These are phyloP conservation scores for Nycticorax nycticorax DNA, from an alignment of 2,113 vertebrate species.

Conservation along the genomic window DNA sequence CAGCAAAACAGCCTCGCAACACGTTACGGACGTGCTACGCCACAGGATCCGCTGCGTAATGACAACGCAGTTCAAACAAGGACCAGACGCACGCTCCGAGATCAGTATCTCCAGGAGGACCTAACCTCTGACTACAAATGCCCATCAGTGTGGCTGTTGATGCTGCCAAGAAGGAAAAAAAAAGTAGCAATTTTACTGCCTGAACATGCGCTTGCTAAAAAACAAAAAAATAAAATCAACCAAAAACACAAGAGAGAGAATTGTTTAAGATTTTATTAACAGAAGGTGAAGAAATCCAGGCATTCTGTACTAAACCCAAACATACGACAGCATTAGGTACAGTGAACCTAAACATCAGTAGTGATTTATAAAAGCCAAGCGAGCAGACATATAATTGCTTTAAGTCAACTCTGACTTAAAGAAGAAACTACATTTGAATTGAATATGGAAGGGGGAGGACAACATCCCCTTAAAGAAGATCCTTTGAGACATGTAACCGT, in stretches of 20 bases:
- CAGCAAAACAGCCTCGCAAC: neutral
- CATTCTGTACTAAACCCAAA: neutral
- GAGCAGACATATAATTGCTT: constrained; percentile 1
- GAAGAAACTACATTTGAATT: constrained; percentile 12
- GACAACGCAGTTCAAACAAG: neutral
- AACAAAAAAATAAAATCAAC: too few relatives aligned
- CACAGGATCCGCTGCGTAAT: neutral
- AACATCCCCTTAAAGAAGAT: constrained; percentile 68
- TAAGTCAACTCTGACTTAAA: constrained; percentile 22
- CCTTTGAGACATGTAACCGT: constrained; percentile 67
- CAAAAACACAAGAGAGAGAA: neutral
- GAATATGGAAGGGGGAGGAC: neutral
- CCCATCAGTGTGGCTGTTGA: neutral
- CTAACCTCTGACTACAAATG: neutral
- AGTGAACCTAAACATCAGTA: neutral
- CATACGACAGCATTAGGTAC: neutral
- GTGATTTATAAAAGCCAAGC: neutral
- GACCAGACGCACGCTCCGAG: neutral
- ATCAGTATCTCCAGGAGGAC: neutral
- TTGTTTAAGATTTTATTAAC: neutral
- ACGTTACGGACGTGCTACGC: neutral
- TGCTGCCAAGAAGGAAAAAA: neutral
- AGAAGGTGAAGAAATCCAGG: neutral
- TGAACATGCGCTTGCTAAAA: neutral
- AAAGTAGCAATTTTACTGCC: neutral